Evolutionary conservation across 1,140 invertebrate genomes (phyloP).

Genomic region (Coenobita brevimanus): DNA sequence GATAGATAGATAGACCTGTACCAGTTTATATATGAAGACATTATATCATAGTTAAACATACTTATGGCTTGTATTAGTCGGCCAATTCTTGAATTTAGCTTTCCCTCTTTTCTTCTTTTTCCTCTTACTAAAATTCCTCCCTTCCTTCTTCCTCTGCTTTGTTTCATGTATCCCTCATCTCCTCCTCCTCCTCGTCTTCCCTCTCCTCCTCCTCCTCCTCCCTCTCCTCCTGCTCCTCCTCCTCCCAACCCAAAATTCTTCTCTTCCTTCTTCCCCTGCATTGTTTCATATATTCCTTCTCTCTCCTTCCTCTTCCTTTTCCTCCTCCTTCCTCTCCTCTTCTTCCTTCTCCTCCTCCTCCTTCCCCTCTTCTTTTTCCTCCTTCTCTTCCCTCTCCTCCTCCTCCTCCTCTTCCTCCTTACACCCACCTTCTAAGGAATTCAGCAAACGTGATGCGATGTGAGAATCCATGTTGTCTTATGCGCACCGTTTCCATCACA

Average conservation of each 20-base stretch:
- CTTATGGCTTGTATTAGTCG: no score
- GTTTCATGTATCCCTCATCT: no score
- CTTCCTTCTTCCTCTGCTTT: no score
- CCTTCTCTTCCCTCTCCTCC: no score
- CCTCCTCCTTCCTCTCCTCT: neutral
- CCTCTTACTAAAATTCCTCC: conserved; percentile 14
- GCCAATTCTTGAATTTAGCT: no score
- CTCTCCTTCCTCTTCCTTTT: neutral
- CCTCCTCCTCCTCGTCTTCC: no score
- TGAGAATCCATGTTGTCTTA: conserved; percentile 87
- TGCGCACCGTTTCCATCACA: conserved; percentile 84
- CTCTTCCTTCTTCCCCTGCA: no score
- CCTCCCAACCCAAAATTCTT: neutral
- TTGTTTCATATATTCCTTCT: neutral
- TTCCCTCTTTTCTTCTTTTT: neutral
- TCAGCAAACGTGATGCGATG: conserved; percentile 86
- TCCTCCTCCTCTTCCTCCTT: neutral
- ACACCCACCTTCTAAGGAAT: conserved; percentile 83
- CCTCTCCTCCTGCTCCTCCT: neutral
- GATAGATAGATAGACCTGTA: no score
- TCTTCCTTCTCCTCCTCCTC: neutral
- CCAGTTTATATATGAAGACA: no score
- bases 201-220: no score
- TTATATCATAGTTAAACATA: no score
- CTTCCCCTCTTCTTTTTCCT: no score